A percentile compares a stretch with the other conserved stretches of the same genome.
Conservation (phyloP, 2,888 invertebrate species). For the Anoncus sp. region DNA sequence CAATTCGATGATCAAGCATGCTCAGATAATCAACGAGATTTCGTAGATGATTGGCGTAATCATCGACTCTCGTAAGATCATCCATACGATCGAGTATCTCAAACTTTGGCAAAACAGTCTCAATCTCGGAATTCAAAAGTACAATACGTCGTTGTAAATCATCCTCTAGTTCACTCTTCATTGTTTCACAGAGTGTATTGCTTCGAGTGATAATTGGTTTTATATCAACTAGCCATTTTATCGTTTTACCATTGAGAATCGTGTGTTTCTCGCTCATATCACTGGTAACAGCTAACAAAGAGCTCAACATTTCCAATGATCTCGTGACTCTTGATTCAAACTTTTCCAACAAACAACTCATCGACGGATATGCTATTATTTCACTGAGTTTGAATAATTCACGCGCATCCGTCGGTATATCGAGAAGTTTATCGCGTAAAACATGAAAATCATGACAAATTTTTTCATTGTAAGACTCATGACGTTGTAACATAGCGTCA, state of each 20-base stretch:
- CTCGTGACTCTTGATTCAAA: slow-evolving; percentile 82
- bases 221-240: slow-evolving; percentile 85
- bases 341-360: slow-evolving; percentile 81
- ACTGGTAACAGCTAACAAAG: slow-evolving; percentile 83
- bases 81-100: slow-evolving; percentile 85
- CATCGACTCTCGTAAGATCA: slow-evolving; percentile 84
- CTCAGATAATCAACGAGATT: slow-evolving; percentile 83
- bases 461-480: slow-evolving; percentile 74
- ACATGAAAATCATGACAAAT: slow-evolving; percentile 83
- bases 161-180: slow-evolving; percentile 85
- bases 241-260: slow-evolving; percentile 83
- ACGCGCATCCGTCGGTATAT: slow-evolving; percentile 84
- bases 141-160: slow-evolving; percentile 84
- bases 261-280: slow-evolving; percentile 83
- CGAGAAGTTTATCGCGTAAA: slow-evolving; percentile 82
- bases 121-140: slow-evolving; percentile 83
- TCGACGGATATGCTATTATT: slow-evolving; percentile 84
- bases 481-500: slow-evolving; percentile 71
- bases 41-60: slow-evolving; percentile 84
- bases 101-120: slow-evolving; percentile 83
- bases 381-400: slow-evolving; percentile 85
- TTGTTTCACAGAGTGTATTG: slow-evolving; percentile 84
- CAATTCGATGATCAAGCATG: slow-evolving; percentile 83
- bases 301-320: slow-evolving; percentile 78
- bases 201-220: slow-evolving; percentile 85